A percentile compares a stretch with the other conserved stretches of the same genome.
Conservation (phyloP, 1,140 invertebrate species). For the Rhagoletis pomonella region DNA sequence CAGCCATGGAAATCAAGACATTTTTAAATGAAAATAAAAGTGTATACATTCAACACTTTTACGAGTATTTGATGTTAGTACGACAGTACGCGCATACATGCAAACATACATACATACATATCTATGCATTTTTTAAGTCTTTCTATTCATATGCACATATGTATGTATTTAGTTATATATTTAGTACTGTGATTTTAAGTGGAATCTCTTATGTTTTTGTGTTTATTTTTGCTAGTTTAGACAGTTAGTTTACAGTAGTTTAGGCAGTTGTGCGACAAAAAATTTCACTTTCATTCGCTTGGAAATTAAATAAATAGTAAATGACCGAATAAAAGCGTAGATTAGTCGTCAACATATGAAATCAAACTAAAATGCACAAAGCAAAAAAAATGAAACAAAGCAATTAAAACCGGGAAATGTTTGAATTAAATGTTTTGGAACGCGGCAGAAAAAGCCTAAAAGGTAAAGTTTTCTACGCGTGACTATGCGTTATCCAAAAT, state of each 20-base stretch:
- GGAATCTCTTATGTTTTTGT: not conserved
- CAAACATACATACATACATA: too few species aligned
- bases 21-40: slow-evolving; percentile 49
- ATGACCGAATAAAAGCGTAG: not conserved
- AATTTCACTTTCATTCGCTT: too few species aligned
- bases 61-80: not conserved
- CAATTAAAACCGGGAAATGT: not conserved
- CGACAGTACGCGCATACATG: too few species aligned
- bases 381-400: not conserved
- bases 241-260: too few species aligned
- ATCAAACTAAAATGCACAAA: too few species aligned
- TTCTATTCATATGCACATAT: not conserved
- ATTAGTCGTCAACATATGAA: not conserved
- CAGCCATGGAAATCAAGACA: slow-evolving; percentile 26
- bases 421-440: not conserved
- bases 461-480: too few species aligned
- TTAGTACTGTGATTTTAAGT: not conserved
- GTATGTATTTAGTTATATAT: not conserved
- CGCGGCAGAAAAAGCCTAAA: not conserved
- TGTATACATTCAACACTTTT: slow-evolving; percentile 4
- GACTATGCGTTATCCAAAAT: too few species aligned
- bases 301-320: not conserved
- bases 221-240: too few species aligned
- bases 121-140: too few species aligned
- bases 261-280: too few species aligned